Conservation (phyloP, 2,888 invertebrate genomes). For the Diploptera punctata region DNA sequence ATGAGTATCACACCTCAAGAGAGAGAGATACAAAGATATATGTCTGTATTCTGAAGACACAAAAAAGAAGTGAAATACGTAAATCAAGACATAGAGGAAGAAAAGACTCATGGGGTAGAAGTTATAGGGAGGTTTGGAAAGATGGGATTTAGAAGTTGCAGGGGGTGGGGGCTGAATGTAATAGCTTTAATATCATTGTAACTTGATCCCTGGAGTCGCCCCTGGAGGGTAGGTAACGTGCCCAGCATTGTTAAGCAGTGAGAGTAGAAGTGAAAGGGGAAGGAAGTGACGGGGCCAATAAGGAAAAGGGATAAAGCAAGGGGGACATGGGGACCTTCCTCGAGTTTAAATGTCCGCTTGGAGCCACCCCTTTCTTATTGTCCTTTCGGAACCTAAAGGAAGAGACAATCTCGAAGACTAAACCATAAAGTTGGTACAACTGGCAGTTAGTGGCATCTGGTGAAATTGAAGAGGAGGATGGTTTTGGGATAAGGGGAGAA, state of each 20-base stretch:
- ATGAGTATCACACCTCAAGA: not conserved
- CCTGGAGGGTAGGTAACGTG: conserved; percentile 38
- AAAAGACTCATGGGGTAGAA: conserved; percentile 23
- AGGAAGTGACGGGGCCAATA: conserved; percentile 35
- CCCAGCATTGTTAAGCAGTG: conserved; percentile 38
- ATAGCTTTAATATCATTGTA: conserved; percentile 43
- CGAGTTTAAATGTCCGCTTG: conserved; percentile 19
- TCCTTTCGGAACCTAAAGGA: not conserved
- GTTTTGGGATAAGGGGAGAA: no score
- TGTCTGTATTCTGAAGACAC: conserved; percentile 23
- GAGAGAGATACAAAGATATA: conserved; percentile 1
- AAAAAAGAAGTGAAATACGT: conserved; percentile 35
- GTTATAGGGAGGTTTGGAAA: not conserved
- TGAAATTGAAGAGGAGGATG: not conserved
- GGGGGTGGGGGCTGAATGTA: no score
- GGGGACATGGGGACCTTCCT: no score
- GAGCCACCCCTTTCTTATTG: conserved; percentile 14
- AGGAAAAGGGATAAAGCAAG: conserved; percentile 13
- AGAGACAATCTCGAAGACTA: not conserved
- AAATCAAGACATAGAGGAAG: conserved; percentile 38
- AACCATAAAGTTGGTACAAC: not conserved
- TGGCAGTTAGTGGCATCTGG: conserved; percentile 7
- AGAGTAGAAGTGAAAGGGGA: conserved; percentile 15
- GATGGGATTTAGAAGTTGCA: conserved; percentile 28
- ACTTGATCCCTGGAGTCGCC: conserved; percentile 40